These are phyloP conservation scores for Euwallacea fornicatus DNA, from an alignment of 1,140 invertebrate species.

Conservation along the genomic window DNA sequence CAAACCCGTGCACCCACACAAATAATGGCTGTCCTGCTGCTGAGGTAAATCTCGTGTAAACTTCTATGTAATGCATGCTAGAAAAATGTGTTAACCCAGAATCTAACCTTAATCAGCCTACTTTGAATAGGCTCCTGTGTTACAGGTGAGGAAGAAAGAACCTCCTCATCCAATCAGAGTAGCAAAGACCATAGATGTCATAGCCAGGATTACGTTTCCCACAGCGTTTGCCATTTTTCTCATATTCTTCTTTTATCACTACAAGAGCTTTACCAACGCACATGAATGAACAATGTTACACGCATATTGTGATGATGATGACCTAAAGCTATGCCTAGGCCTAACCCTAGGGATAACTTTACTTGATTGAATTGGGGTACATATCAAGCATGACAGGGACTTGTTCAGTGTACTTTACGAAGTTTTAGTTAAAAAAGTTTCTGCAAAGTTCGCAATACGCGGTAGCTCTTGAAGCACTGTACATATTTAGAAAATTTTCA, in stretches of 20 bases:
- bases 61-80: too few relatives aligned
- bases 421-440: constrained; percentile 18
- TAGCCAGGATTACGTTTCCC: constrained; percentile 89
- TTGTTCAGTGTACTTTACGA: constrained; percentile 20
- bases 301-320: background rate
- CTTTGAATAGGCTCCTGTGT: constrained; percentile 53
- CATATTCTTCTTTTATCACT: constrained; percentile 92
- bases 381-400: constrained; percentile 22
- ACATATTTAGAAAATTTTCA: constrained; percentile 21
- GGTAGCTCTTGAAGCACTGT: constrained; percentile 38
- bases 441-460: constrained; percentile 35
- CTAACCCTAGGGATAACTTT: background rate
- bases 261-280: constrained; percentile 65
- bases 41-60: constrained; percentile 63
- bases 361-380: constrained; percentile 9
- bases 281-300: constrained; percentile 28
- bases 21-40: constrained; percentile 82
- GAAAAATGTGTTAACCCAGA: too few relatives aligned
- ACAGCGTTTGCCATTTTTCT: constrained; percentile 89
- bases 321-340: background rate
- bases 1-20: constrained; percentile 79
- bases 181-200: constrained; percentile 92
- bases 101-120: constrained; percentile 44
- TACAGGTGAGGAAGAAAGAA: constrained; percentile 84
- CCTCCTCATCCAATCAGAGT: constrained; percentile 88